These are phyloP conservation scores for Butastur rufipennis DNA, from an alignment of 2,113 vertebrate genomes.

Conservation along the genomic window DNA sequence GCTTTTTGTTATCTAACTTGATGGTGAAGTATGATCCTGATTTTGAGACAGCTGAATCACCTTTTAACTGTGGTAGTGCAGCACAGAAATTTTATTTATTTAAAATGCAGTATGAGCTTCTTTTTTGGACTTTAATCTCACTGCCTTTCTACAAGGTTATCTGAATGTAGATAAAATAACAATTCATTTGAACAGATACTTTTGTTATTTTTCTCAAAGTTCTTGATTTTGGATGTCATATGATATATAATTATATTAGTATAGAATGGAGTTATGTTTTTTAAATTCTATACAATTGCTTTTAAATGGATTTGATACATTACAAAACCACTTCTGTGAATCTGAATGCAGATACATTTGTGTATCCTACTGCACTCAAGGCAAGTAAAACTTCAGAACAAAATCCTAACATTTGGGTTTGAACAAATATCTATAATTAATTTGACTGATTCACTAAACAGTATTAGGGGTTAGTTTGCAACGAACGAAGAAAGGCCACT, in stretches of 20 bases:
- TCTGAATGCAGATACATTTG: neutral
- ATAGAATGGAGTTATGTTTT: neutral
- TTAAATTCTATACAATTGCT: neutral
- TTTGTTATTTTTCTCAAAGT: neutral
- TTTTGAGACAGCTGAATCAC: neutral
- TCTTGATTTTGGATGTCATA: neutral
- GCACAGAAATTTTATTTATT: neutral
- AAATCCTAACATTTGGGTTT: neutral
- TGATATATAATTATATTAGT: neutral
- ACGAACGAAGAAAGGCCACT: neutral
- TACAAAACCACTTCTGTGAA: neutral
- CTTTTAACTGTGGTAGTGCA: neutral
- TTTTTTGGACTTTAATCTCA: neutral
- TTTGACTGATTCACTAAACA: constrained; percentile 1
- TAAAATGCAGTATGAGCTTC: neutral
- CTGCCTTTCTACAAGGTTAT: neutral
- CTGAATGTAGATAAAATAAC: neutral
- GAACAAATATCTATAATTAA: neutral
- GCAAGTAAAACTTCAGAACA: neutral
- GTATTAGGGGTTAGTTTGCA: neutral
- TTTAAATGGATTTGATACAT: neutral
- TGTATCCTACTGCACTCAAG: neutral
- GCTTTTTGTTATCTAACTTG: neutral
- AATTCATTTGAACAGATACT: neutral
- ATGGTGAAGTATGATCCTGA: neutral